Evolutionary conservation across 2,888 invertebrate genomes (phyloP).

Genomic region (Lithophane leautieri): DNA sequence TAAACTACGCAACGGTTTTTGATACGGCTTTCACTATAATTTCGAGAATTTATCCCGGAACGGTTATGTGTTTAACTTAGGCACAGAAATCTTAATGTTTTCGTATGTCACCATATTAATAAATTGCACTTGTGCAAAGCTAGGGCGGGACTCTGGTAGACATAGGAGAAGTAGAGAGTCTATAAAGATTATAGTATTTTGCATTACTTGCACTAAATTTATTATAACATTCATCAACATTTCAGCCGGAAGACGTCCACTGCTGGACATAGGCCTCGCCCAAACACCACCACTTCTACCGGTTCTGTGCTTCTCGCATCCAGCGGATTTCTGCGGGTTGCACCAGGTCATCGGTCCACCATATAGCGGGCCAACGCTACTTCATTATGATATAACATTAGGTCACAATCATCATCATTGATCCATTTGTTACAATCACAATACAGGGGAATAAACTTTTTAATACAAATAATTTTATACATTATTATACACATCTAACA

Average conservation of each 20-base stretch:
- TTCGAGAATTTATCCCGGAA: neutral
- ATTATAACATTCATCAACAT: neutral
- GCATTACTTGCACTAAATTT: neutral
- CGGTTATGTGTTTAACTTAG: neutral
- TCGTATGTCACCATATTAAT: neutral
- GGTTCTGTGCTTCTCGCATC: no score
- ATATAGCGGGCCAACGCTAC: no score
- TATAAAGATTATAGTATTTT: neutral
- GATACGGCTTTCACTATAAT: neutral
- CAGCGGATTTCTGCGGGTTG: no score
- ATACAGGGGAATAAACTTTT: neutral
- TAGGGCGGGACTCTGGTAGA: neutral
- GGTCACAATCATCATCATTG: neutral
- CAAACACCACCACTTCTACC: no score
- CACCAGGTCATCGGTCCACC: no score
- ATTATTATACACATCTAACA: no score
- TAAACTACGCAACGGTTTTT: neutral
- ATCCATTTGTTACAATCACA: neutral
- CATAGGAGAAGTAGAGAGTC: no score
- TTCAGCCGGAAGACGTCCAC: no score
- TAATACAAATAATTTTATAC: no score
- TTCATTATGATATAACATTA: neutral
- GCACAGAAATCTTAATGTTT: neutral
- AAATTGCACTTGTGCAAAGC: neutral
- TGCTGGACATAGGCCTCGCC: no score